A percentile compares a stretch with the other conserved stretches of the same genome.
Conservation (phyloP, 2,888 invertebrate genomes). For the Labia minor region DNA sequence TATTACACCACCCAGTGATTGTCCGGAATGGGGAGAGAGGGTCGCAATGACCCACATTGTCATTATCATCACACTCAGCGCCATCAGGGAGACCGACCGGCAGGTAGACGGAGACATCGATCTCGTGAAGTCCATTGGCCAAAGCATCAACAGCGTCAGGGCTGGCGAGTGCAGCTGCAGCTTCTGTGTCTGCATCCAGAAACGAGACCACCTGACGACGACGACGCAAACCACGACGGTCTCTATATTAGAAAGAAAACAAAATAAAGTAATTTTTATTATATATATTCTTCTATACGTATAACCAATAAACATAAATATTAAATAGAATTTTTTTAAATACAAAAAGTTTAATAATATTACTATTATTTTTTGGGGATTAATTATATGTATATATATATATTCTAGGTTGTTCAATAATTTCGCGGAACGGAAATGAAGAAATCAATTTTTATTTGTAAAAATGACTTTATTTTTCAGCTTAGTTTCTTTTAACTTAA, state of each 20-base stretch:
- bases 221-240: constrained; percentile 37
- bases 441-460: too few relatives aligned
- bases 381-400: too few relatives aligned
- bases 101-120: constrained; percentile 63
- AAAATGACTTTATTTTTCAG: too few relatives aligned
- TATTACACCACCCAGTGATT: constrained; percentile 78
- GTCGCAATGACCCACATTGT: constrained; percentile 59
- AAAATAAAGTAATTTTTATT: not conserved
- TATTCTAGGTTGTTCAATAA: too few relatives aligned
- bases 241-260: not conserved
- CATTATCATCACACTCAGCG: constrained; percentile 60
- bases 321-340: too few relatives aligned
- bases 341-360: too few relatives aligned
- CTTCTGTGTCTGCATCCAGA: not conserved
- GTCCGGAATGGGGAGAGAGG: constrained; percentile 47
- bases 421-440: too few relatives aligned
- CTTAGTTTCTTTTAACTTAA: too few relatives aligned
- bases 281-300: too few relatives aligned
- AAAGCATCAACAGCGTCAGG: constrained; percentile 45
- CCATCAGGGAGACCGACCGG: constrained; percentile 45
- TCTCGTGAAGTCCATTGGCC: constrained; percentile 63
- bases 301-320: too few relatives aligned
- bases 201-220: constrained; percentile 56
- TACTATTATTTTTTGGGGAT: too few relatives aligned
- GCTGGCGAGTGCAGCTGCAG: constrained; percentile 36